A percentile compares a stretch with the other conserved stretches of the same genome.
These are phyloP conservation scores for Sinella curviseta DNA, from an alignment of 1,140 invertebrate species.

Conservation along the genomic window DNA sequence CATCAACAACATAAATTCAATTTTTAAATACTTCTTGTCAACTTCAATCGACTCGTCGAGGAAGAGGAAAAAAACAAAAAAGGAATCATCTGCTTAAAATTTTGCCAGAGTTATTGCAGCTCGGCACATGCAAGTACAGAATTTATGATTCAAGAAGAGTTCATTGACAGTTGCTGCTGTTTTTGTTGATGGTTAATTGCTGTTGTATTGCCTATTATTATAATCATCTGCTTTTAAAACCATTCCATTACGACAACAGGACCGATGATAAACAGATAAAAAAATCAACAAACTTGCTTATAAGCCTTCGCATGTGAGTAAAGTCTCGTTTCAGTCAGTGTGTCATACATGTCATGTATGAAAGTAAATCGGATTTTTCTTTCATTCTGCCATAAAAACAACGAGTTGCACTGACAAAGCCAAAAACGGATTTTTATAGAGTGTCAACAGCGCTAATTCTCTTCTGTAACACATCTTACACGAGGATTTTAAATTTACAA, in stretches of 20 bases:
- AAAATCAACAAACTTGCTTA: too few relatives aligned
- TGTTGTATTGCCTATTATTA: background rate
- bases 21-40: background rate
- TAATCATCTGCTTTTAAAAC: background rate
- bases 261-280: too few relatives aligned
- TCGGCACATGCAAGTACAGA: background rate
- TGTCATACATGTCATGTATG: background rate
- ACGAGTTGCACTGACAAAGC: background rate
- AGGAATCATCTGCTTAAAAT: background rate
- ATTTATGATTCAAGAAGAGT: background rate
- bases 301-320: too few relatives aligned
- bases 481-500: background rate
- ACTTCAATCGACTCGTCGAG: background rate
- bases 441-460: too few relatives aligned
- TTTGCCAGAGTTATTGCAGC: background rate
- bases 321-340: too few relatives aligned
- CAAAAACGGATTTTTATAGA: background rate
- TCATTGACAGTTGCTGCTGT: background rate
- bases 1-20: constrained; percentile 1
- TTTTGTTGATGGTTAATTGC: too few relatives aligned
- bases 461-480: background rate
- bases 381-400: background rate
- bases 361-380: background rate
- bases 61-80: background rate
- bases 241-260: too few relatives aligned